These are phyloP conservation scores for Prinia subflava DNA, from an alignment of 2,113 vertebrate genomes.

Conservation along the genomic window DNA sequence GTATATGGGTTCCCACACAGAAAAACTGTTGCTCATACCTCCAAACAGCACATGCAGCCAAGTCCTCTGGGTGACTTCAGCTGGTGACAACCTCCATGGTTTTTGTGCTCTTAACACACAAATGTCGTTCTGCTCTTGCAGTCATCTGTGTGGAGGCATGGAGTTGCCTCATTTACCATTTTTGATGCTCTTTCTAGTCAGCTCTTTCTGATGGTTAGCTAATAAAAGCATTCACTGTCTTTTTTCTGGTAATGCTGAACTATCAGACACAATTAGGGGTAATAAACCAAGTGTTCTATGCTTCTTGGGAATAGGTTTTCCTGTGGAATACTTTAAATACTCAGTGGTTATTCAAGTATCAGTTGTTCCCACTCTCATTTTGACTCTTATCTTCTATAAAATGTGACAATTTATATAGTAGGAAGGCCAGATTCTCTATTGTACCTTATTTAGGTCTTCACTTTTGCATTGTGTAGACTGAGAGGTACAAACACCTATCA, in stretches of 20 bases:
- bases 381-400: background rate
- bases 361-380: background rate
- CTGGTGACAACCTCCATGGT: background rate
- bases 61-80: background rate
- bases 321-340: background rate
- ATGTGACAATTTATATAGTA: background rate
- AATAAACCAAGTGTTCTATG: background rate
- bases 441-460: background rate
- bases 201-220: rapidly evolving
- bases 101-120: background rate
- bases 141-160: background rate
- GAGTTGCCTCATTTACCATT: background rate
- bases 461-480: background rate
- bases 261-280: background rate
- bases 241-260: background rate
- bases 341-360: background rate
- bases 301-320: background rate
- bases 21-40: background rate
- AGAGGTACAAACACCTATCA: background rate
- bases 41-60: background rate
- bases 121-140: background rate
- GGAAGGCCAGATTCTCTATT: background rate
- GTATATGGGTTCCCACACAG: background rate
- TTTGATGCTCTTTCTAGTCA: background rate
- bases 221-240: background rate